Evolutionary conservation across 2,888 invertebrate genomes (phyloP).

Genomic region (Beris chalybata): DNA sequence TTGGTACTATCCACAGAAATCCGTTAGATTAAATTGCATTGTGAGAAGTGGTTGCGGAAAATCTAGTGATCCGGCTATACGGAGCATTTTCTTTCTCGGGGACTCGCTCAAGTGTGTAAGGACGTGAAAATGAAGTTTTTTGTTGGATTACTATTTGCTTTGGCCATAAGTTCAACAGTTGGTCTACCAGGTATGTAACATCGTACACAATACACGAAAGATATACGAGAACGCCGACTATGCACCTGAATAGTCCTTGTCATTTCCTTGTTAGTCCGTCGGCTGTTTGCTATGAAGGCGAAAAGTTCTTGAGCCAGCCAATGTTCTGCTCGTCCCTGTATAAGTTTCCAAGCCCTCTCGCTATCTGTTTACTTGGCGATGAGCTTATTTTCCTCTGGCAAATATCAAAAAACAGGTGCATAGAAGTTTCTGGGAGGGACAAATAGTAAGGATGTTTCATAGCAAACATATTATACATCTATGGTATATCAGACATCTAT

Average conservation of each 20-base stretch:
- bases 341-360: background rate
- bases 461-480: too few species aligned
- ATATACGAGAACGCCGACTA: background rate
- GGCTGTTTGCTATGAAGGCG: background rate
- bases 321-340: background rate
- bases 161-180: slow-evolving; percentile 49
- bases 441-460: too few species aligned
- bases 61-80: too few species aligned
- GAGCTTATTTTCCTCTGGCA: slow-evolving; percentile 26
- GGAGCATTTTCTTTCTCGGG: background rate
- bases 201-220: background rate
- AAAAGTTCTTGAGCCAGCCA: slow-evolving; percentile 27
- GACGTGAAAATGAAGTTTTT: slow-evolving; percentile 48
- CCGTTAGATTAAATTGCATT: too few species aligned
- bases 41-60: too few species aligned
- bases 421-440: background rate
- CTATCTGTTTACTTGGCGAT: slow-evolving; percentile 16
- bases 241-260: background rate
- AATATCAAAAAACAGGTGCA: slow-evolving; percentile 13
- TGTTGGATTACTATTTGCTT: slow-evolving; percentile 46
- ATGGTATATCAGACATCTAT: too few species aligned
- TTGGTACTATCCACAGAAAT: too few species aligned
- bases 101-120: slow-evolving; percentile 12
- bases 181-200: slow-evolving; percentile 49
- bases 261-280: background rate